Percentiles rank a stretch among this genome's conserved stretches.
phyloP scores from a whole-genome alignment of 2,113 vertebrate species.

The Etheostoma cragini region DNA sequence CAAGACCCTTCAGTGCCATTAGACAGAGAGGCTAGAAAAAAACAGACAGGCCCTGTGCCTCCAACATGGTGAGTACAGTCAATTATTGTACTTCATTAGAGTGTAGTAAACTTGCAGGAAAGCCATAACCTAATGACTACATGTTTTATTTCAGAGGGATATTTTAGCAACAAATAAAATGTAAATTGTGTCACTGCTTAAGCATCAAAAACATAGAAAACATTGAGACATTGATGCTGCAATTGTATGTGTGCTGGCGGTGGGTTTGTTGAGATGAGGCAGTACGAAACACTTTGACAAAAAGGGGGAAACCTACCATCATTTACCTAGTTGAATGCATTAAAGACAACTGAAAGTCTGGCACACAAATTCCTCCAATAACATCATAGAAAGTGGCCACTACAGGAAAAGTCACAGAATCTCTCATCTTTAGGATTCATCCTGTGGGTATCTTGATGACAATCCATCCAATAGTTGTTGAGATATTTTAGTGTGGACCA shows the following conservation, averaged over 20 bases:
- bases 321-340: neutral
- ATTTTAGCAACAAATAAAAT: neutral
- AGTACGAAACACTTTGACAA: neutral
- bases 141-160: constrained; percentile 10
- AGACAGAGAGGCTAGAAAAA: constrained; percentile 63
- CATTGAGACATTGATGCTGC: neutral
- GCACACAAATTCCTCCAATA: too few species aligned
- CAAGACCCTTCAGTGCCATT: constrained; percentile 76
- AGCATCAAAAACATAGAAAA: neutral
- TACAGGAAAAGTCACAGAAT: neutral
- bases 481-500: neutral
- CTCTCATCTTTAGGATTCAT: neutral
- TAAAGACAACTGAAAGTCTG: neutral
- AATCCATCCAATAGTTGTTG: neutral
- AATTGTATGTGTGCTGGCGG: too few species aligned
- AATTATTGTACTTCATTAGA: constrained; percentile 76
- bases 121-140: constrained; percentile 13
- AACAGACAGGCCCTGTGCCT: constrained; percentile 35
- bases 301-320: neutral
- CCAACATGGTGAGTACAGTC: constrained; percentile 50
- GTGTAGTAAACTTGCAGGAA: constrained; percentile 50
- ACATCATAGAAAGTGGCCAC: neutral
- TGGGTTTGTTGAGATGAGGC: neutral
- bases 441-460: neutral
- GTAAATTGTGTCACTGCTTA: neutral